phyloP scores from a whole-genome alignment of 2,113 vertebrate genomes.

The Acanthisitta chloris region DNA sequence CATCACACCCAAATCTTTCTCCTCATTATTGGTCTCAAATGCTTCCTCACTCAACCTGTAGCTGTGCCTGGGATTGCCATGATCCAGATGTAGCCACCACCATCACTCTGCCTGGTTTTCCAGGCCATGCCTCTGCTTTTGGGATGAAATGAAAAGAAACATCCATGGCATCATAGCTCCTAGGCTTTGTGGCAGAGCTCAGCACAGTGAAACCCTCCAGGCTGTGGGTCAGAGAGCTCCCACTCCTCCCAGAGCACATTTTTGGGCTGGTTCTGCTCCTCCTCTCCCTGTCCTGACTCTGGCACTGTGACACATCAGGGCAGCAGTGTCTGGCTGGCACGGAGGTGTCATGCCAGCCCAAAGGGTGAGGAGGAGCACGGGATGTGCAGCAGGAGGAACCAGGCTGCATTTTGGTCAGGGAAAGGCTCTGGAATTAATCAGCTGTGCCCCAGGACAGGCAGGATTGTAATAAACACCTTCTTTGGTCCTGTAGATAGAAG shows the following conservation, averaged over 20 bases:
- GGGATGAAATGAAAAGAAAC: not conserved
- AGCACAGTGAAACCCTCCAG: not conserved
- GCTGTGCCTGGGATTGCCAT: too few species aligned
- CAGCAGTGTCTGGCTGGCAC: accelerated
- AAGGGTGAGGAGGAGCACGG: not conserved
- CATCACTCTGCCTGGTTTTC: not conserved
- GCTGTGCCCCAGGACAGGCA: conserved; percentile 31
- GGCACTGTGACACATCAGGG: accelerated
- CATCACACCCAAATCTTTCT: too few species aligned
- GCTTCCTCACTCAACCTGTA: too few species aligned
- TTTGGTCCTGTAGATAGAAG: conserved; percentile 49
- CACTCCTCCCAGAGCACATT: accelerated
- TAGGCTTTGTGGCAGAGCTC: accelerated
- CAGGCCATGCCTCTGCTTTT: not conserved
- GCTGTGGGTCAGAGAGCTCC: not conserved
- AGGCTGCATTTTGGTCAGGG: not conserved
- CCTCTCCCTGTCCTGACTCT: accelerated
- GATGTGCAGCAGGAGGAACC: not conserved
- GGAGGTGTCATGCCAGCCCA: not conserved
- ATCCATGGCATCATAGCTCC: accelerated
- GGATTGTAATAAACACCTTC: conserved; percentile 57
- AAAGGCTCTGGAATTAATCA: conserved; percentile 35
- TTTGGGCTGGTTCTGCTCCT: not conserved
- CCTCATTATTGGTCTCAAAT: too few species aligned
- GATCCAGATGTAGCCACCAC: accelerated